Conservation (phyloP, 2,888 invertebrate species). For the Ellobium chinense region DNA sequence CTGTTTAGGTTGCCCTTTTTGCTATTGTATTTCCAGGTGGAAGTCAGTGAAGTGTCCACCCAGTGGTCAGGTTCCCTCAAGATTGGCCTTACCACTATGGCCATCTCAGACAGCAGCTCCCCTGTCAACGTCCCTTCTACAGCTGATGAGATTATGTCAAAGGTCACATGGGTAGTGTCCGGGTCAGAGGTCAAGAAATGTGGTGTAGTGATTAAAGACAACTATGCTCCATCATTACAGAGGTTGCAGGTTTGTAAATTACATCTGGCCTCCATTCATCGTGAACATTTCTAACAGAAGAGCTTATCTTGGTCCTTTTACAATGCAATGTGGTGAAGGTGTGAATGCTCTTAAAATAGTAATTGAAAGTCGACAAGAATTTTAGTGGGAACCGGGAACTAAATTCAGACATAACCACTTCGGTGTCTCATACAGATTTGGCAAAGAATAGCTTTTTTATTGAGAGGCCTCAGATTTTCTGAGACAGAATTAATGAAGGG, state of each 20-base stretch:
- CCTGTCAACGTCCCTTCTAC: conserved; percentile 77
- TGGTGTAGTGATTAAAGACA: conserved; percentile 84
- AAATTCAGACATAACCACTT: too few species aligned
- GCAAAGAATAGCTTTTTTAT: too few species aligned
- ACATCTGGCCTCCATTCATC: too few species aligned
- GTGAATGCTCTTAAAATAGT: too few species aligned
- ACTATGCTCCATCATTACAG: conserved; percentile 87
- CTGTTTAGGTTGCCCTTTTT: not conserved
- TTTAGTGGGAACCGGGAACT: too few species aligned
- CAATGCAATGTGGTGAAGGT: too few species aligned
- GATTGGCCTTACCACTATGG: conserved; percentile 91
- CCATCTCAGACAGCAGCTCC: conserved; percentile 83
- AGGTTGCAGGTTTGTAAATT: conserved; percentile 90
- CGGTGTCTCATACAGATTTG: too few species aligned
- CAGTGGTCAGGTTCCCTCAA: conserved; percentile 95
- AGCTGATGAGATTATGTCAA: conserved; percentile 71
- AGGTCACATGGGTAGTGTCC: conserved; percentile 77
- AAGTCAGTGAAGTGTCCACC: conserved; percentile 91
- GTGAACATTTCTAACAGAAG: too few species aligned
- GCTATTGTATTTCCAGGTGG: conserved; percentile 74
- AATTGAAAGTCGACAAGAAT: too few species aligned
- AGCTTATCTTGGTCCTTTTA: too few species aligned
- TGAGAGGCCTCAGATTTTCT: too few species aligned
- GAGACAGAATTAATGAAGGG: too few species aligned
- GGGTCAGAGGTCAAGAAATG: conserved; percentile 87